Percentiles rank a stretch among this genome's conserved stretches.
phyloP scores from a whole-genome alignment of 2,888 invertebrate species.

The Platycheirus rosarum region DNA sequence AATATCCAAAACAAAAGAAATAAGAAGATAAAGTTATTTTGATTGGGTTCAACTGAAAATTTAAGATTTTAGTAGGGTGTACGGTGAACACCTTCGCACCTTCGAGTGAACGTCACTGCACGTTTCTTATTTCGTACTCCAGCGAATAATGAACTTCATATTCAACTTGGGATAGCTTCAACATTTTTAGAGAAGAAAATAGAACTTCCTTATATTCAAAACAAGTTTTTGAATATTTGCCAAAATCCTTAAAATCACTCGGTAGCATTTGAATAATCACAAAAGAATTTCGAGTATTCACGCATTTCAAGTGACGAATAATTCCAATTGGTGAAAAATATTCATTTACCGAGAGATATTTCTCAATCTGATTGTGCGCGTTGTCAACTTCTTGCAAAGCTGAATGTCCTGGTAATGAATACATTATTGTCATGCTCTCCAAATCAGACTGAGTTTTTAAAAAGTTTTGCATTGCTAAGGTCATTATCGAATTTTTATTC shows the following conservation, averaged over 20 bases:
- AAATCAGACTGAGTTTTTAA: slow-evolving; percentile 26
- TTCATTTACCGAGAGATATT: slow-evolving; percentile 29
- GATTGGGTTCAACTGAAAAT: too few species aligned
- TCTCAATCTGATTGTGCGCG: slow-evolving; percentile 83
- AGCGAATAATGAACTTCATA: neutral
- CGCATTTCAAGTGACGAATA: slow-evolving; percentile 10
- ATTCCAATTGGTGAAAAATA: slow-evolving; percentile 39
- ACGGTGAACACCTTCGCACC: too few species aligned
- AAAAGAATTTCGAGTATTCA: slow-evolving; percentile 21
- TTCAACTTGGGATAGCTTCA: slow-evolving; percentile 14
- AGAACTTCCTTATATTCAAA: slow-evolving; percentile 30
- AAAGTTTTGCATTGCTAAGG: slow-evolving; percentile 28
- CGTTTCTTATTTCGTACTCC: neutral
- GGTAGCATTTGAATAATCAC: slow-evolving; percentile 30
- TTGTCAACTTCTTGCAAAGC: slow-evolving; percentile 30
- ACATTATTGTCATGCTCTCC: slow-evolving; percentile 34
- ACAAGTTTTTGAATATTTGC: slow-evolving; percentile 28
- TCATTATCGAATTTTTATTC: slow-evolving; percentile 50
- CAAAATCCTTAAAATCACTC: slow-evolving; percentile 26
- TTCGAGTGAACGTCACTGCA: too few species aligned
- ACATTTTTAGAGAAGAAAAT: slow-evolving; percentile 21
- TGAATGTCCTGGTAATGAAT: slow-evolving; percentile 27
- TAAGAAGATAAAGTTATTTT: too few species aligned
- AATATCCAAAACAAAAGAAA: too few species aligned
- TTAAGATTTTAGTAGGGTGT: too few species aligned